phyloP scores from a whole-genome alignment of 2,888 invertebrate genomes.

The Diarsia brunnea region DNA sequence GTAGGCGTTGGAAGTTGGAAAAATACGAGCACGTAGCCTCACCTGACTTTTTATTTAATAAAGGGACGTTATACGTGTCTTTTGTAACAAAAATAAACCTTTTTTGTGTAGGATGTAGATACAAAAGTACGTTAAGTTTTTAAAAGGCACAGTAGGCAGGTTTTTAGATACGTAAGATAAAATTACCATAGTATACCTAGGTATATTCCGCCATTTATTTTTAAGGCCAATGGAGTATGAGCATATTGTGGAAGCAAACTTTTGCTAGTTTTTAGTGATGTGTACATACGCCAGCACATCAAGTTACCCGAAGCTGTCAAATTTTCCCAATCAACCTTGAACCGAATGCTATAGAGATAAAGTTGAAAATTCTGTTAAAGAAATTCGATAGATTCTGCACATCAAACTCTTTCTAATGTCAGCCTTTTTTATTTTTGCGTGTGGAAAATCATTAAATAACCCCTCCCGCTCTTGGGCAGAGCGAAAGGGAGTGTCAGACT shows the following conservation, averaged over 20 bases:
- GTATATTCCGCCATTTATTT: background rate
- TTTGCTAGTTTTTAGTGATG: background rate
- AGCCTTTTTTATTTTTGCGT: no score
- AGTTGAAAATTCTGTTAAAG: no score
- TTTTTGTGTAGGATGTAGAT: background rate
- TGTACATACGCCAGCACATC: no score
- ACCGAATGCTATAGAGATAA: no score
- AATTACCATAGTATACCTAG: background rate
- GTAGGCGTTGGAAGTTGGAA: conserved; percentile 35
- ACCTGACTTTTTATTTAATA: conserved; percentile 49
- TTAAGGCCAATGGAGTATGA: no score
- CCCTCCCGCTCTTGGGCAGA: no score
- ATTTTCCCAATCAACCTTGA: no score
- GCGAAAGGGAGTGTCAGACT: no score
- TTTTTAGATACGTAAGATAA: background rate
- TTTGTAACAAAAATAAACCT: conserved; percentile 30
- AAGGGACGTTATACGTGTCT: conserved; percentile 37
- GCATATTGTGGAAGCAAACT: background rate
- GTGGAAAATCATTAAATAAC: no score
- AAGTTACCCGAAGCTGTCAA: no score
- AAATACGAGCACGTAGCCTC: conserved; percentile 44
- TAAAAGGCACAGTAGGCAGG: background rate
- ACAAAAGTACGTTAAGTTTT: background rate
- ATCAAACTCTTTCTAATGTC: background rate
- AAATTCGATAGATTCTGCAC: no score